Conservation (phyloP, 1,140 invertebrate genomes). For the Drosophila nasuta region DNA sequence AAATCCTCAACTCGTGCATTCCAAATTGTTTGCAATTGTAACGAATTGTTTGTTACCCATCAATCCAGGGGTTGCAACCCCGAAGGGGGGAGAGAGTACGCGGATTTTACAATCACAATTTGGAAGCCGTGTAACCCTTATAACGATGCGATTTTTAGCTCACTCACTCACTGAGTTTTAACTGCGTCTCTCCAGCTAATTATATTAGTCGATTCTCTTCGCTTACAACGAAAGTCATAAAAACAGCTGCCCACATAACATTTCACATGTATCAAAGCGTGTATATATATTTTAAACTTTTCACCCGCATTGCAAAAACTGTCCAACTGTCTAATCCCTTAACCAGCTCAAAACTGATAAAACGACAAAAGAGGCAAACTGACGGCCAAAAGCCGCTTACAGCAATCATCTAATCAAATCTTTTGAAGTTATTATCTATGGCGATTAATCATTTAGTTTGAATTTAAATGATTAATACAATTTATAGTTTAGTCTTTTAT, state of each 20-base stretch:
- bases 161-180: constrained; percentile 42
- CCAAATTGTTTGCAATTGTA: constrained; percentile 59
- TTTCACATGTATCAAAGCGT: background rate
- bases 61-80: constrained; percentile 54
- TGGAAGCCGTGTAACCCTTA: constrained; percentile 57
- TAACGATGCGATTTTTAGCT: constrained; percentile 32
- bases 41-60: constrained; percentile 58
- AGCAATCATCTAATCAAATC: constrained; percentile 62
- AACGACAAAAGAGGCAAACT: constrained; percentile 15
- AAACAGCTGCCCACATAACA: constrained; percentile 76
- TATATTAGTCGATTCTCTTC: constrained; percentile 64
- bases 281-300: constrained; percentile 42
- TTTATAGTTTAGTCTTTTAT: too few species aligned
- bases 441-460: background rate
- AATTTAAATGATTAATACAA: too few species aligned
- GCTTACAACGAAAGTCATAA: constrained; percentile 66
- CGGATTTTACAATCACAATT: constrained; percentile 25
- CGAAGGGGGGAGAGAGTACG: constrained; percentile 26
- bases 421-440: constrained; percentile 17
- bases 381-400: constrained; percentile 63
- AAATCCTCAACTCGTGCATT: constrained; percentile 71
- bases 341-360: constrained; percentile 12
- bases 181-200: constrained; percentile 57
- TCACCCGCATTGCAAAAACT: constrained; percentile 55
- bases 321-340: constrained; percentile 44